Evolutionary conservation across 1,140 invertebrate species (phyloP), one percentile per base, ranked within the genome.

Genomic region (Rhagoletis pomonella): DNA sequence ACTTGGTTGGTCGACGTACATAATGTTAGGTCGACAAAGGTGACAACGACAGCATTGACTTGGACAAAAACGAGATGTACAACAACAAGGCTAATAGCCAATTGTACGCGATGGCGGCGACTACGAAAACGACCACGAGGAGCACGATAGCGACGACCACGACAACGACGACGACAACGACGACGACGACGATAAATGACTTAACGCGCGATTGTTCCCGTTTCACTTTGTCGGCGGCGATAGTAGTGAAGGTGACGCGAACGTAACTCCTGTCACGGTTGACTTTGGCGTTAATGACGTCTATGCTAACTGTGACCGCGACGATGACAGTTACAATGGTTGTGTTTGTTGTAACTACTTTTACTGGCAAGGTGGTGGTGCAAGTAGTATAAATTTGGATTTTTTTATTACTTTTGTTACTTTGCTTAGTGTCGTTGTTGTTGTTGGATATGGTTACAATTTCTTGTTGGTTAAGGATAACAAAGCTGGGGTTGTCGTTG

Each of bases 21-120:
- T 14, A 69, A 5, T 81, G 10, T 81, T 29, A 58, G 47, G 47
- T 55, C 17, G 73, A 89, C 85, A 60, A 89, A 62, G 88, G 89
- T 90, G 89, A 89, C 89, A 89, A 88, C 91, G 90, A 92, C 90
- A 90, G 29, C 39, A 65, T 90, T 90, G 90, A 89, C 89, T 89
- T 73, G 42, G 42, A 73, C 29, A 29, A 89, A 50, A 88, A 89
- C 88, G 86, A 86, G 69, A 60, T 88, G 65, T 58, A 86, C 67
- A 88, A 84, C 85, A 81, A 84, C 85, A 81, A 64, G 88, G 29
- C 44, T 29, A 39, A n/a, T 14, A 73, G 64, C 29, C 59, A 87
- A 67, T 65, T 85, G n/a, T 87, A 86, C 58, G 9, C 50, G 50
- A 55, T 29, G 29, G 59, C 81, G 67, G 12, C 62, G 88, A 60